Conservation (phyloP, 2,888 invertebrate species). For the Celastrina argiolus region DNA sequence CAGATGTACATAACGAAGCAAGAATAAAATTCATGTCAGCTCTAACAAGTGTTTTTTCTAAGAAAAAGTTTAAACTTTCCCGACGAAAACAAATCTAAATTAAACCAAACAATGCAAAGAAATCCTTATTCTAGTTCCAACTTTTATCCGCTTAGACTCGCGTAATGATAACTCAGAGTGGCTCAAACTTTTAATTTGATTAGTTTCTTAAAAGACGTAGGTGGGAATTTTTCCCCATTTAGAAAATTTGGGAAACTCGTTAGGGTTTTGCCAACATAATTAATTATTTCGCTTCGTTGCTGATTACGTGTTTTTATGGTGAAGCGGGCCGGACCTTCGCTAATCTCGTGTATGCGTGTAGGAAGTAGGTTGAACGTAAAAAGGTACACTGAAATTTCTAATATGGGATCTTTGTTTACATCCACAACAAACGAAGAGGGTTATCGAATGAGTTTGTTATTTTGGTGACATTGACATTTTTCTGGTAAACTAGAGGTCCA, state of each 20-base stretch:
- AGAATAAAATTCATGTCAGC: background rate
- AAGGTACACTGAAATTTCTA: background rate
- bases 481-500: too few species aligned
- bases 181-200: slow-evolving; percentile 56
- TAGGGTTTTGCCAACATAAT: slow-evolving; percentile 38
- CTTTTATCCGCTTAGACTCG: background rate
- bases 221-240: slow-evolving; percentile 43
- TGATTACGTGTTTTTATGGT: slow-evolving; percentile 18
- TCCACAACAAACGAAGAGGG: background rate
- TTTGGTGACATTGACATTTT: background rate
- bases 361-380: background rate
- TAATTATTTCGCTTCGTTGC: slow-evolving; percentile 32
- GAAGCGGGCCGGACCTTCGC: background rate
- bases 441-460: background rate
- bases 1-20: too few species aligned
- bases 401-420: background rate
- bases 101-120: slow-evolving; percentile 5
- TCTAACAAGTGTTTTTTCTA: background rate
- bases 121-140: slow-evolving; percentile 1
- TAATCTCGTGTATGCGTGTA: background rate
- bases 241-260: slow-evolving; percentile 30
- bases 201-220: slow-evolving; percentile 49
- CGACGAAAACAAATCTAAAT: background rate
- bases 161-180: slow-evolving; percentile 14
- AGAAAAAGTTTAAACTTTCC: background rate